Base-by-base conservation (phyloP, 2,113 vertebrate genomes). In the Oreochromis aureus region DNA sequence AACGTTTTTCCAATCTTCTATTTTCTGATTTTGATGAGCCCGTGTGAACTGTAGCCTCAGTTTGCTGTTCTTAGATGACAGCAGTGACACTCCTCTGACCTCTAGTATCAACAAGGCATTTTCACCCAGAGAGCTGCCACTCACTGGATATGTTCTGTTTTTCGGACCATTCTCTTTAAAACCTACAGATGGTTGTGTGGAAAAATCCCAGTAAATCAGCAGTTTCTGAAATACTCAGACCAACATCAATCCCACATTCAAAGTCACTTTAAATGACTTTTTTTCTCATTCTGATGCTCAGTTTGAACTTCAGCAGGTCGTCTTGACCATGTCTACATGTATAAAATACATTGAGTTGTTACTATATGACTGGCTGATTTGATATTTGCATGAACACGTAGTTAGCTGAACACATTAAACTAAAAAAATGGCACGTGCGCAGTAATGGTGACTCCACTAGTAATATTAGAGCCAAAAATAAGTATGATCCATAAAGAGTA, bases 21-120 rank as follows among this genome's bases (percentile, higher is more conserved):
- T 69, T 69, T 69, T 69, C 63, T 41, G 36, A 69, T 69, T 69
- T 69, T 69, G 63, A 69, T 24, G 36, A 69, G 69, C 41, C 41
- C 0, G 4, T 48, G 69, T 76, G 41, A 48, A 27, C 15, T 76
- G 24, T 73, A 46, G 69, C 22, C 69, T 10, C 41, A 7, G 69
- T 76, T 76, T 76, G 15, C 41, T 48, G 41, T 76, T 76, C 15
- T 76, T 76, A 48, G 41, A 46, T 76, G 41, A 48, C 41, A 76
- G 69, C 41, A 48, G 41, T 48, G 15, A 46, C 41, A 30, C 41
- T 7, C 22, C 15, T 73, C 41, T 30, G 41, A 76, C 69, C 41
- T 76, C 69, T 73, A 41, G 1, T 73, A 73, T 27, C 41, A 73
- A 73, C 41, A 73, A 73, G 41, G 22, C 39, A 73, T 27, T 46